phyloP scores from a whole-genome alignment of 37 sponge, comb jelly and placozoan genomes.

The Spongilla lacustris region DNA sequence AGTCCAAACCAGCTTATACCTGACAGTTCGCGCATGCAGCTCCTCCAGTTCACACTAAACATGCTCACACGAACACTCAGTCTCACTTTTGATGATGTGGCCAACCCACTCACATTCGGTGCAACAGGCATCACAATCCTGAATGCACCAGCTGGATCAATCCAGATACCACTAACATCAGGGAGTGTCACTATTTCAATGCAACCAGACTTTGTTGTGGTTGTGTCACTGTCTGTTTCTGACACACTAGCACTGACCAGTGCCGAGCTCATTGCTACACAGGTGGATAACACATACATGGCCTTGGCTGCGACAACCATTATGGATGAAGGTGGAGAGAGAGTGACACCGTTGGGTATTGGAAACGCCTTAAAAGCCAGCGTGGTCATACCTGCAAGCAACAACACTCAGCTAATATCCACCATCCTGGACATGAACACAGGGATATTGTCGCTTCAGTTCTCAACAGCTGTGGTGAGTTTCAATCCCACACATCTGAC shows the following conservation, averaged over 20 bases:
- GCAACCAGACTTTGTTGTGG: slow-evolving; percentile 26
- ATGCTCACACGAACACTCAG: slow-evolving; percentile 71
- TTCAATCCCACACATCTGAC: slow-evolving; percentile 37
- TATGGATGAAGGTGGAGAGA: slow-evolving; percentile 25
- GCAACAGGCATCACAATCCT: slow-evolving; percentile 57
- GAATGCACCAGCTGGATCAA: slow-evolving; percentile 30
- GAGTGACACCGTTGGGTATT: slow-evolving; percentile 43
- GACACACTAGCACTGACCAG: slow-evolving; percentile 13
- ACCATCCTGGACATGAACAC: slow-evolving; percentile 83
- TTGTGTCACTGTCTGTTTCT: slow-evolving; percentile 36
- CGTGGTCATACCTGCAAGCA: slow-evolving; percentile 65
- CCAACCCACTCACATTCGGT: slow-evolving; percentile 53
- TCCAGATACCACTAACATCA: slow-evolving; percentile 19
- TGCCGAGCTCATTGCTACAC: slow-evolving; percentile 54
- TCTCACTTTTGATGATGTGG: slow-evolving; percentile 85
- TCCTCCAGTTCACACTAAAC: slow-evolving; percentile 65
- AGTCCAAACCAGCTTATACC: slow-evolving; percentile 43
- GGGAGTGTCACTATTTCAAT: slow-evolving; percentile 31
- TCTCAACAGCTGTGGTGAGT: slow-evolving; percentile 49
- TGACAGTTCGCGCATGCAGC: slow-evolving; percentile 43
- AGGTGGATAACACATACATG: slow-evolving; percentile 57
- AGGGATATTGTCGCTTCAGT: slow-evolving; percentile 64
- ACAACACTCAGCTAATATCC: slow-evolving; percentile 63
- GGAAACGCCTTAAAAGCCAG: slow-evolving; percentile 69
- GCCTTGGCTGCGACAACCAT: slow-evolving; percentile 29